phyloP scores from a whole-genome alignment of 1,140 invertebrate genomes.

The Drosophila sproati region DNA sequence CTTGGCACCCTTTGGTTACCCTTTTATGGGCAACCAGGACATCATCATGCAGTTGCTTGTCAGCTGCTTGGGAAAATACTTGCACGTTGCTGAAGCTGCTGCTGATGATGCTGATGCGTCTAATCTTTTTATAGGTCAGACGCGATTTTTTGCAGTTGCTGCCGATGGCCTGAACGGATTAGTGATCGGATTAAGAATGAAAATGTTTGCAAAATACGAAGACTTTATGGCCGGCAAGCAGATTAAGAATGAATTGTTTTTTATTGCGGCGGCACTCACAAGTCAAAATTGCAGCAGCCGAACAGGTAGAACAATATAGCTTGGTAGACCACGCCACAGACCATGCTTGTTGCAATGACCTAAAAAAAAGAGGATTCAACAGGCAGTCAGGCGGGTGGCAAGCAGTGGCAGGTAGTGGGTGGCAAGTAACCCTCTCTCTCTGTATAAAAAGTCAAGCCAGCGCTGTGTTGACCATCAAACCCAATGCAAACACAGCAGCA shows the following conservation, averaged over 20 bases:
- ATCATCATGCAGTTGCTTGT: constrained; percentile 21
- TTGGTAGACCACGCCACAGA: not conserved
- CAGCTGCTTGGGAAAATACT: constrained; percentile 79
- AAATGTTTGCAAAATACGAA: constrained; percentile 76
- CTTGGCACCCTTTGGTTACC: constrained; percentile 18
- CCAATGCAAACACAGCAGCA: constrained; percentile 36
- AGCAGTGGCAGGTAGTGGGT: not conserved
- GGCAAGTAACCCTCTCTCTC: not conserved
- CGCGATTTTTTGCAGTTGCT: constrained; percentile 11
- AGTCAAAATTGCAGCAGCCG: constrained; percentile 43
- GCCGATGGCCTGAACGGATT: constrained; percentile 49
- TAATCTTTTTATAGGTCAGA: constrained; percentile 70
- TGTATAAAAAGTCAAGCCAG: constrained; percentile 46
- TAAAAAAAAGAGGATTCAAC: constrained; percentile 1
- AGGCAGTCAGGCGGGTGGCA: constrained; percentile 4
- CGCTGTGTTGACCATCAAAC: constrained; percentile 50
- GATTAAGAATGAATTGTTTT: constrained; percentile 83
- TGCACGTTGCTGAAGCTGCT: constrained; percentile 53
- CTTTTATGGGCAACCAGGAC: constrained; percentile 18
- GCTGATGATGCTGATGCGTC: constrained; percentile 44
- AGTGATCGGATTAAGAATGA: constrained; percentile 79
- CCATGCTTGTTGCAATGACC: not conserved
- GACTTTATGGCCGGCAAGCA: constrained; percentile 55
- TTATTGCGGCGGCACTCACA: constrained; percentile 58
- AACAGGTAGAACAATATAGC: constrained; percentile 38